Conservation (phyloP, 2,888 invertebrate genomes). For the Andrena flavipes region DNA sequence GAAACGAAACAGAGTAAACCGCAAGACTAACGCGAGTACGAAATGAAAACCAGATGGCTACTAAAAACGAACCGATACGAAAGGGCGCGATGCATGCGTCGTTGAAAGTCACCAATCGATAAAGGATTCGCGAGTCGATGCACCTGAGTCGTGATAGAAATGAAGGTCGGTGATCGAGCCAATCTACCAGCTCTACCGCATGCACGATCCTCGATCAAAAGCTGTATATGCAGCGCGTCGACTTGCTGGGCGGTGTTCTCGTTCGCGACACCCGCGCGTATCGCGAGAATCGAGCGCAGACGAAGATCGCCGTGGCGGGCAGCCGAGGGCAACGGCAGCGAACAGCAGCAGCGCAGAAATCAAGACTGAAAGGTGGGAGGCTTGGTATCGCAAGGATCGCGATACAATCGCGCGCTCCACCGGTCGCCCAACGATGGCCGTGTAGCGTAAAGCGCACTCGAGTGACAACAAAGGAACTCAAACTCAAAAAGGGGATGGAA, state of each 20-base stretch:
- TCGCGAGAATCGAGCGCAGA: background rate
- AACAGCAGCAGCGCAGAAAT: slow-evolving; percentile 18
- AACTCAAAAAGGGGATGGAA: background rate
- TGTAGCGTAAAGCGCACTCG: slow-evolving; percentile 41
- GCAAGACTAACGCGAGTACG: background rate
- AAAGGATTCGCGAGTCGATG: background rate
- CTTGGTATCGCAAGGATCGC: background rate
- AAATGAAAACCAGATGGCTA: background rate
- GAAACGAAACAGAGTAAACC: slow-evolving; percentile 13
- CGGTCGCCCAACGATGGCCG: slow-evolving; percentile 25
- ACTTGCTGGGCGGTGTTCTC: background rate
- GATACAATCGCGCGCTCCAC: slow-evolving; percentile 5
- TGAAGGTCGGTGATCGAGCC: background rate
- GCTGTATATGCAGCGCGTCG: background rate
- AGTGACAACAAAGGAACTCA: background rate
- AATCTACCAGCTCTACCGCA: slow-evolving; percentile 32
- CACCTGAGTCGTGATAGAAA: background rate
- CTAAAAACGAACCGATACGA: background rate
- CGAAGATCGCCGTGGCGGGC: background rate
- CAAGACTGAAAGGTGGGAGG: background rate
- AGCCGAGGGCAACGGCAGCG: slow-evolving; percentile 8
- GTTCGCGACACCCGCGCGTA: background rate
- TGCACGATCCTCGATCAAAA: slow-evolving; percentile 19
- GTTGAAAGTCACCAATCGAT: background rate
- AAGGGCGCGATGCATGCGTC: slow-evolving; percentile 11